phyloP scores from a whole-genome alignment of 1,140 invertebrate genomes.

The Bombus affinis region DNA sequence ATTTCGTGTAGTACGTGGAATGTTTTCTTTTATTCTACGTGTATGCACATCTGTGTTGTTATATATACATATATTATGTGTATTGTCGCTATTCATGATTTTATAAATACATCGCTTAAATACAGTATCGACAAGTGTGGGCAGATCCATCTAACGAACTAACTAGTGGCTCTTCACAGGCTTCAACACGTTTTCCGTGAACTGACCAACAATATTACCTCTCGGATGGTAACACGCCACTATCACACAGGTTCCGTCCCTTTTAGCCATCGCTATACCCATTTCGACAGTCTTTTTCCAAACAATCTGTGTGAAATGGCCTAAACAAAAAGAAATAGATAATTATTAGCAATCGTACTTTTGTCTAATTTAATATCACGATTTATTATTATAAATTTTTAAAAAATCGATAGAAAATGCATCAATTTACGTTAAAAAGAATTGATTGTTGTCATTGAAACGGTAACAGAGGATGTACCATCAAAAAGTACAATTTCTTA shows the following conservation, averaged over 20 bases:
- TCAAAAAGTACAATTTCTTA: background rate
- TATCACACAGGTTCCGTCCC: conserved; percentile 85
- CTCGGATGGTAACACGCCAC: conserved; percentile 92
- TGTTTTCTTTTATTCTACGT: conserved; percentile 69
- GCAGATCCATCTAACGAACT: conserved; percentile 7
- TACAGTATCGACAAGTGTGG: conserved; percentile 67
- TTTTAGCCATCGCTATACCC: conserved; percentile 89
- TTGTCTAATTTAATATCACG: background rate
- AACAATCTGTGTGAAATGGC: conserved; percentile 89
- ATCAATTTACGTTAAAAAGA: background rate
- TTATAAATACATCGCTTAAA: conserved; percentile 70
- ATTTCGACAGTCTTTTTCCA: conserved; percentile 89
- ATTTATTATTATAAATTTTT: background rate
- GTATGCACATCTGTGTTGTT: conserved; percentile 54
- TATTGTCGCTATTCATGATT: conserved; percentile 55
- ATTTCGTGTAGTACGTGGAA: conserved; percentile 66
- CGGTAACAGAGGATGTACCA: background rate
- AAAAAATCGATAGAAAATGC: background rate
- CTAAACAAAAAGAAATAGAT: conserved; percentile 71
- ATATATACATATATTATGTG: conserved; percentile 64
- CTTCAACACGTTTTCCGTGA: conserved; percentile 87
- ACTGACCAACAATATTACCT: conserved; percentile 90
- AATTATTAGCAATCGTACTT: background rate
- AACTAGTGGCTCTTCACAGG: conserved; percentile 74
- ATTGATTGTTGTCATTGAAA: background rate